Conservation (phyloP, 2,113 vertebrate genomes). For the Phycodurus eques region DNA sequence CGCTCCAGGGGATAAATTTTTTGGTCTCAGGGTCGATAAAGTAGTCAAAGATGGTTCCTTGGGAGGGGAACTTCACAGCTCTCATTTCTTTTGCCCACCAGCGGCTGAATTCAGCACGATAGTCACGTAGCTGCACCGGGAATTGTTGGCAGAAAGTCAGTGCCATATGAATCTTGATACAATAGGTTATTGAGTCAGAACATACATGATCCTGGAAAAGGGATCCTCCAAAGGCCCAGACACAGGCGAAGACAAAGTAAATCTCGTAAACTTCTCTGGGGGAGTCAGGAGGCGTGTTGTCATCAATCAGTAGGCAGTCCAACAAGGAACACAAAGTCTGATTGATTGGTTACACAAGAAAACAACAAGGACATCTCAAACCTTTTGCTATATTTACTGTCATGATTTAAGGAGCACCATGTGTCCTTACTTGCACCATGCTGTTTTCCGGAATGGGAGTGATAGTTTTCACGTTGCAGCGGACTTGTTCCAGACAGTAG, state of each 20-base stretch:
- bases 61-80: slow-evolving; percentile 77
- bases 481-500: slow-evolving; percentile 76
- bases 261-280: slow-evolving; percentile 77
- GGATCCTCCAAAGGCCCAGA: slow-evolving; percentile 80
- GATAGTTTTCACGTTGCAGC: slow-evolving; percentile 77
- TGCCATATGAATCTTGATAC: neutral
- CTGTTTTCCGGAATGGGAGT: slow-evolving; percentile 78
- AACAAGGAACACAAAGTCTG: slow-evolving; percentile 77
- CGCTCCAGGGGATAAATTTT: slow-evolving; percentile 77
- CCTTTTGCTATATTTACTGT: neutral
- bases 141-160: neutral
- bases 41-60: slow-evolving; percentile 85
- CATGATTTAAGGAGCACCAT: neutral
- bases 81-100: slow-evolving; percentile 84
- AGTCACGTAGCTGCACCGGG: slow-evolving; percentile 76
- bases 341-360: slow-evolving; percentile 5
- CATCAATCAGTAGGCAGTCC: slow-evolving; percentile 77
- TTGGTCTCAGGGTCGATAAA: slow-evolving; percentile 77
- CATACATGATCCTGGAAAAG: slow-evolving; percentile 83
- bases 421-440: slow-evolving; percentile 62
- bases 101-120: slow-evolving; percentile 80
- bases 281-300: slow-evolving; percentile 81
- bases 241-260: slow-evolving; percentile 80
- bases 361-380: neutral
- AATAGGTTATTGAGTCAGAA: slow-evolving; percentile 9